Evolutionary conservation across 2,888 invertebrate genomes (phyloP).

Genomic region (Cotesia congregata): DNA sequence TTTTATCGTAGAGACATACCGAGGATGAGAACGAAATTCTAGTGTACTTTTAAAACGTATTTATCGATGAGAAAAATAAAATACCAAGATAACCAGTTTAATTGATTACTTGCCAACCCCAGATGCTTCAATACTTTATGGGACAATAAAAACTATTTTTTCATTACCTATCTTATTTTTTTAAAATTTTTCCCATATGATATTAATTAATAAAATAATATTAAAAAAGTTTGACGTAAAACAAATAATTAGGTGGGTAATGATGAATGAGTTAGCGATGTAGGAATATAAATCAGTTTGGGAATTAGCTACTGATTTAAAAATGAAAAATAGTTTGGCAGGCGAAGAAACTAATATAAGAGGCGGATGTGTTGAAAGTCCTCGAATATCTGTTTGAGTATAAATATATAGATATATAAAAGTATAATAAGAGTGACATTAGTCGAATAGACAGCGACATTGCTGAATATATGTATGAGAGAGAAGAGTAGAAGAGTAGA

Average conservation of each 20-base stretch:
- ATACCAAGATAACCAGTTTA: background rate
- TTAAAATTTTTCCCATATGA: background rate
- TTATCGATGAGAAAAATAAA: background rate
- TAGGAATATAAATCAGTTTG: background rate
- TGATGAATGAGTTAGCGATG: background rate
- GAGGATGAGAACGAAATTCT: conserved; percentile 10
- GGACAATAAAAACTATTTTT: background rate
- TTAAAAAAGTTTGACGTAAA: background rate
- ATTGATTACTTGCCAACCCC: conserved; percentile 1
- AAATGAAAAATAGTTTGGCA: conserved; percentile 20
- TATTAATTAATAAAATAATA: background rate
- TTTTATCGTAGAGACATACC: conserved; percentile 5
- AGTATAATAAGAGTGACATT: background rate
- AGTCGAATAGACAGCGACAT: background rate
- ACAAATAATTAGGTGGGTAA: background rate
- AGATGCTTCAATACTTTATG: background rate
- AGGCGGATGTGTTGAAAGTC: background rate
- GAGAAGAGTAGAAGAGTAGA: background rate
- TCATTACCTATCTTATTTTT: no score
- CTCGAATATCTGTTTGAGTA: background rate
- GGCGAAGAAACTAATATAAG: background rate
- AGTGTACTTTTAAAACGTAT: conserved; percentile 2
- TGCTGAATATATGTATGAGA: background rate
- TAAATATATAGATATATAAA: background rate
- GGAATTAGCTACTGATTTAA: conserved; percentile 12